Evolutionary conservation across 1,140 invertebrate genomes (phyloP), one percentile per base, ranked within the genome.

Genomic region (Pogonomyrmex barbatus): DNA sequence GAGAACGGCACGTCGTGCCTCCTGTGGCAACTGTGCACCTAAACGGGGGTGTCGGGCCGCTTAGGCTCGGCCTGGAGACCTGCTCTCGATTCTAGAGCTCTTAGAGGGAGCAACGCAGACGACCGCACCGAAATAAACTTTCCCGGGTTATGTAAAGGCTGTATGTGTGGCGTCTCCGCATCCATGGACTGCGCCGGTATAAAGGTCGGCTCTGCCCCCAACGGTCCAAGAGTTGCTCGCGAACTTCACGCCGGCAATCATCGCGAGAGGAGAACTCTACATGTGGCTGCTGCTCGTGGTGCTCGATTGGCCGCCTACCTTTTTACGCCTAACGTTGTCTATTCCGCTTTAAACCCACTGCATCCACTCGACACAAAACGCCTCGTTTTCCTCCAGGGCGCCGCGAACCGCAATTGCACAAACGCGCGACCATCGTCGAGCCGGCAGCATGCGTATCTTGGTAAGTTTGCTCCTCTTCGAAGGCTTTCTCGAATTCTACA

Each of bases 161-260:
- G 24, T 24, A 24, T 24, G 24, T 24, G 24, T 24, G 54, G 70
- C 62, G 71, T 62, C 75, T 87, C 54, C 65, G 56, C 87, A 50
- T 68, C 83, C 79, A 88, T 93, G 90, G 91, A 91, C 88, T 86
- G 91, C 87, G 91, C 88, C 90, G 89, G 90, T 94, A 94, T 94
- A 94, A 94, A 94, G 94, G 94, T 94, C 93, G 93, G 90, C 91
- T 91, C 89, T 93, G 90, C 93, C 92, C 90, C 93, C 92, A 94
- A 91, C 92, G 88, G 88, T 88, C 92, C 83, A 92, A 94, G 93
- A 94, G 94, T 94, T 93, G 91, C 91, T 94, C 92, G 90, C 92
- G 90, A 94, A 94, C 94, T 93, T 92, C 91, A 93, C 92, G 85
- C 86, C 93, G 88, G 90, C 92, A 92, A 94, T 91, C 92, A 94